Evolutionary conservation across 1,140 invertebrate genomes (phyloP), one percentile per base, ranked within the genome.

Genomic region (Zaprionus vittiger): DNA sequence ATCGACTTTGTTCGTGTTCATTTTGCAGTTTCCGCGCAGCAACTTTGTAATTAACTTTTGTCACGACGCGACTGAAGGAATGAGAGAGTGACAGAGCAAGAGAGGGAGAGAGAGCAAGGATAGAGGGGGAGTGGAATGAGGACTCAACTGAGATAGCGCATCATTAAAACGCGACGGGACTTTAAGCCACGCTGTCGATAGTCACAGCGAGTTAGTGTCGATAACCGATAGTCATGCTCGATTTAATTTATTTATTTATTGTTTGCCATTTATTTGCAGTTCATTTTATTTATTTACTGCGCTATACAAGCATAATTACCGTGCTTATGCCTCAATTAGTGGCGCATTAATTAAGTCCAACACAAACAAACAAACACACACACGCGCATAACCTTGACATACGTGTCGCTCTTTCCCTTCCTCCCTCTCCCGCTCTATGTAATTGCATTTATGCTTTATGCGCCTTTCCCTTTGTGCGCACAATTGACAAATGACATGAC

Each of bases 21-120:
- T 68, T 82, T 86, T 73, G 80, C 77, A 86, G 79, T 85, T 81
- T 85, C 83, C 83, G 79, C 74, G 81, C 76, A 81, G 83, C 83
- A 86, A 85, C 79, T 82, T 91, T 90, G 82, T 90, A 90, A 90
- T 90, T 90, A 90, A 90, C 85, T 90, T 90, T 90, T 91, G 85
- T 90, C 85, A 90, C 85, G 85, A 86, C 79, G 67, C 38, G 55
- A 67, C 55, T 55, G 31, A 60, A 68, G 62, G 69, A 65, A 47
- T 68, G 34, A 31, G 26, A n/a, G 41, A 44, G 41, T 47, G 41
- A 9, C 41, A 17, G n/a, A 3, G 5, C 7, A 47, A 20, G 41
- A 47, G 15, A 31, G 12, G 2, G 11, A n/a, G 6, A 3, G 1
- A 28, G 15, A 22, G 20, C 9, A 17, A 52, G 54, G 14, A 55